Evolutionary conservation across 2,888 invertebrate species (phyloP), one percentile per base, ranked within the genome.

Genomic region (Pyrrhosoma nymphula): DNA sequence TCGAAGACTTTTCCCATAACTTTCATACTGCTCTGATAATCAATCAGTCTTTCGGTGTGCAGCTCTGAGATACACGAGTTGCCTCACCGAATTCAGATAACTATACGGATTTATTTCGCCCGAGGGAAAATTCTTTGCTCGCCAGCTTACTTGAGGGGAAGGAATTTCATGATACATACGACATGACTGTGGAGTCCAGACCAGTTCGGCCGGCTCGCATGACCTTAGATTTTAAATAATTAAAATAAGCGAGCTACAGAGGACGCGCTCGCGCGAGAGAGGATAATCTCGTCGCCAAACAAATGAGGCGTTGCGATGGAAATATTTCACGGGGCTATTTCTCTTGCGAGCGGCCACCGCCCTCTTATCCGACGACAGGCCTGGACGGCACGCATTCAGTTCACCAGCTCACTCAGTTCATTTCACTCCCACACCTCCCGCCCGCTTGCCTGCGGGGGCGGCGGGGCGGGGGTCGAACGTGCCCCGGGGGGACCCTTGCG

Each of bases 401-500:
- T 47, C n/a, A n/a, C n/a, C n/a, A n/a, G 47, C 8, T 4, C 47
- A 26, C 69, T 23, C 23, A 63, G 63, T 23, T 18, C 26, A 69
- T 16, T 8, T 4, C 23, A 60, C 91, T 91, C 91, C 91, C 91
- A 91, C 91, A 91, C 60, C 91, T 91, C 39, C 63, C 63, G 47
- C 47, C 47, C 47, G 47, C 47, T 8, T 8, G 47, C 47, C 4
- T 16, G 56, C 30, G 90, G 60, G n/a, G 56, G 90, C n/a, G 56
- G 56, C 4, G 90, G 30, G 90, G 8, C 8, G 47, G 63, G 39
- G 60, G 91, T 91, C 63, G 63, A 91, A 63, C 91, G 63, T 63
- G 60, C 91, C 91, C 91, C 39, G 39, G 39, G 91, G 91, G 91
- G 35, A 23, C n/a, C 60, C 35, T 91, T 26, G 91, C 91, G 91